A percentile compares a stretch with the other conserved stretches of the same genome.
phyloP scores from a whole-genome alignment of 2,888 invertebrate genomes.

The Amiota mariae region DNA sequence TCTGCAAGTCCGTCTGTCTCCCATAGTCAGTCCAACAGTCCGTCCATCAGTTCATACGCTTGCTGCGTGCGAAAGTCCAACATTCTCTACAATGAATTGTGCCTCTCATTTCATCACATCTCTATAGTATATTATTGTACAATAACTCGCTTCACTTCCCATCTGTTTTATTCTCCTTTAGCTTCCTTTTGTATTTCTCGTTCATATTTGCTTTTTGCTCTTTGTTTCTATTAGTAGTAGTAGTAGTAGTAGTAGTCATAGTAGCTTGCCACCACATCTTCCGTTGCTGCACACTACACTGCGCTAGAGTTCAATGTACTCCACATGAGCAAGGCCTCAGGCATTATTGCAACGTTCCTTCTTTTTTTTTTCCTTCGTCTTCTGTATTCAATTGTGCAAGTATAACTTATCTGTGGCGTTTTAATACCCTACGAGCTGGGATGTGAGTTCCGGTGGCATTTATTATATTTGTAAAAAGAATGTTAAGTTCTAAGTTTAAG shows the following conservation, averaged over 20 bases:
- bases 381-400: conserved; percentile 47
- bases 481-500: too few relatives aligned
- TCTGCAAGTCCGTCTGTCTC: neutral
- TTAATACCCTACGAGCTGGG: conserved; percentile 13
- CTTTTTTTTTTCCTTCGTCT: conserved; percentile 57
- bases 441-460: conserved; percentile 19
- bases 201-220: conserved; percentile 40
- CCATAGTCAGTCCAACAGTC: neutral
- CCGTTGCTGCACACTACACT: conserved; percentile 25
- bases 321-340: conserved; percentile 45
- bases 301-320: conserved; percentile 39
- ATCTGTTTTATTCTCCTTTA: neutral
- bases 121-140: too few relatives aligned
- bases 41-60: conserved; percentile 33
- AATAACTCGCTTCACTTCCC: too few relatives aligned
- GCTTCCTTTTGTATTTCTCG: conserved; percentile 33
- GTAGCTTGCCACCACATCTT: too few relatives aligned
- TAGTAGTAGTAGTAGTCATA: conserved; percentile 19
- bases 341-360: conserved; percentile 61
- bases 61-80: too few relatives aligned
- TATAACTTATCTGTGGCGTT: too few relatives aligned
- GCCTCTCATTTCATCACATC: too few relatives aligned
- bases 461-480: too few relatives aligned
- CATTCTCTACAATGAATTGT: too few relatives aligned
- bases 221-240: neutral